These are phyloP conservation scores for Serripes groenlandicus DNA, from an alignment of 2,888 invertebrate species.

Conservation along the genomic window DNA sequence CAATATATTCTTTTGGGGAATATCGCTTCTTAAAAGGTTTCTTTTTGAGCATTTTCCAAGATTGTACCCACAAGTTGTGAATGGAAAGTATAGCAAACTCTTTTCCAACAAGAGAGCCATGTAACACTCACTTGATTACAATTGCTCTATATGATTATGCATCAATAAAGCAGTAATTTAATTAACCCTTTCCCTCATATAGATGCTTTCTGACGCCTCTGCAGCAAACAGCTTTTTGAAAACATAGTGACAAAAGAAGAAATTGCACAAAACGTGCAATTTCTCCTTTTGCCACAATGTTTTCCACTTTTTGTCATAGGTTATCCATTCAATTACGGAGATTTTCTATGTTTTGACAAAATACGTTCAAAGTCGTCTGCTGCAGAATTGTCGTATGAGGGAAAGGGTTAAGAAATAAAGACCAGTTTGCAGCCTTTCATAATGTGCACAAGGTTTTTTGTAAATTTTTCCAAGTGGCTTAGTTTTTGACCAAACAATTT, in stretches of 20 bases:
- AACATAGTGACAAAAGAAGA: not conserved
- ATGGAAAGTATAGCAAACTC: no score
- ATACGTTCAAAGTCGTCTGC: not conserved
- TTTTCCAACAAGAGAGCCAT: no score
- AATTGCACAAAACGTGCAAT: not conserved
- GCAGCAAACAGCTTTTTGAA: not conserved
- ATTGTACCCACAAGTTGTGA: no score
- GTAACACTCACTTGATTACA: no score
- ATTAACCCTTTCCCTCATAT: not conserved
- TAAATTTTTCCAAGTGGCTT: no score
- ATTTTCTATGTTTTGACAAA: not conserved
- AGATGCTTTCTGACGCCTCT: not conserved
- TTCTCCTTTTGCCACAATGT: not conserved
- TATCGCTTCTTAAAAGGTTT: no score
- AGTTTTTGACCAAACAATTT: no score
- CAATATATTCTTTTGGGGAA: no score
- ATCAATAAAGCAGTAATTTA: not conserved
- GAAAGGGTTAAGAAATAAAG: not conserved
- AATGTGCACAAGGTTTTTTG: no score
- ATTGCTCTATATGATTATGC: no score
- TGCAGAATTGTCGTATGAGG: not conserved
- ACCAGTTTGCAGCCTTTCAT: no score
- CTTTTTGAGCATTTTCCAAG: no score
- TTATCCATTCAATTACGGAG: not conserved
- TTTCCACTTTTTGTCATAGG: not conserved